Evolutionary conservation across 2,797 vertebrate species (phyloP).

Genomic region (Fringilla coelebs): DNA sequence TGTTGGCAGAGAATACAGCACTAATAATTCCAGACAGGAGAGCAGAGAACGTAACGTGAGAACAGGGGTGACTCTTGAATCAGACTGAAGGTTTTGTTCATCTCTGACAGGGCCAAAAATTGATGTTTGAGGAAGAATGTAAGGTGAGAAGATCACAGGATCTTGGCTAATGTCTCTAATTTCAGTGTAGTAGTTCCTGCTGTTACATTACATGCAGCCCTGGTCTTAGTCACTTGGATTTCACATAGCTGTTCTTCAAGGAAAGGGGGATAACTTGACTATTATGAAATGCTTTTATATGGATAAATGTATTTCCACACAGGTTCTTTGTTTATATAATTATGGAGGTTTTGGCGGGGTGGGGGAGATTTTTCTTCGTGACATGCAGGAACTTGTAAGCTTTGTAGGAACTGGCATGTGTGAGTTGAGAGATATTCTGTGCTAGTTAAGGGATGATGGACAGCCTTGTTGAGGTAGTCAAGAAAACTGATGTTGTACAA

Average conservation of each 20-base stretch:
- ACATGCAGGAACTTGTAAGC: not conserved
- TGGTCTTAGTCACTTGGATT: not conserved
- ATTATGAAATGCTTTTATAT: not conserved
- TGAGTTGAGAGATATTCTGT: not conserved
- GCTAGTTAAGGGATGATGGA: not conserved
- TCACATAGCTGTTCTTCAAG: not conserved
- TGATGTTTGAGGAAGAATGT: not conserved
- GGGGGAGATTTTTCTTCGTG: not conserved
- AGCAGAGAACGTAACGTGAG: not conserved
- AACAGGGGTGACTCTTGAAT: not conserved
- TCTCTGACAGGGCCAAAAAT: slow-evolving; percentile 27
- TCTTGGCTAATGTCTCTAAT: slow-evolving; percentile 7
- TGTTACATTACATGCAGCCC: not conserved
- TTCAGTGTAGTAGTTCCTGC: not conserved
- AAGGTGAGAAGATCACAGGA: slow-evolving; percentile 15
- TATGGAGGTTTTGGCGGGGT: not conserved
- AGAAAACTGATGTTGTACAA: not conserved
- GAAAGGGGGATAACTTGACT: not conserved
- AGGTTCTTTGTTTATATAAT: slow-evolving; percentile 27
- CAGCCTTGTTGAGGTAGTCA: not conserved
- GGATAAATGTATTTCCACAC: not conserved
- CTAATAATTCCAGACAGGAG: not conserved
- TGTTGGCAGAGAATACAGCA: slow-evolving; percentile 7
- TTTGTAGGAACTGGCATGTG: not conserved
- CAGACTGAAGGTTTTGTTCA: slow-evolving; percentile 10